Conservation (phyloP, 2,888 invertebrate species). For the Pterostichus madidus region DNA sequence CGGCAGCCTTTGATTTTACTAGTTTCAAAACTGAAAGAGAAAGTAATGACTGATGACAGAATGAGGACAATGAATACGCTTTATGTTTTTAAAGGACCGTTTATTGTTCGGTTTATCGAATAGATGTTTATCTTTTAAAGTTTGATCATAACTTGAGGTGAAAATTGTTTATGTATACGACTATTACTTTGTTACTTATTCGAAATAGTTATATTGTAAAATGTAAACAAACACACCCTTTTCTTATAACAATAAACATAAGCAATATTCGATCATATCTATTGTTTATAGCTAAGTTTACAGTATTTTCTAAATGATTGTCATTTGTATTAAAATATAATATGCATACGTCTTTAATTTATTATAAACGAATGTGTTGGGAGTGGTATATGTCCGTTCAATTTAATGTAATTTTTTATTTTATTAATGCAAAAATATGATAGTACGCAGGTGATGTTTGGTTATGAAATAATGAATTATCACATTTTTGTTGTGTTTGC, state of each 20-base stretch:
- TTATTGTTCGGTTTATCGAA: conserved; percentile 10
- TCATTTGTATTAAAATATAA: too few species aligned
- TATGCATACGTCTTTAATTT: too few species aligned
- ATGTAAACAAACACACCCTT: conserved; percentile 55
- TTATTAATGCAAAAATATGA: not conserved
- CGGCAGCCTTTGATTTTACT: not conserved
- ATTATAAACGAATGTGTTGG: too few species aligned
- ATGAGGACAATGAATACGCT: conserved; percentile 42
- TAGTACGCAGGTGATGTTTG: not conserved
- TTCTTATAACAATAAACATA: conserved; percentile 26
- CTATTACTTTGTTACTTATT: not conserved
- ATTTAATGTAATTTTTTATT: not conserved
- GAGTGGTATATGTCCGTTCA: too few species aligned
- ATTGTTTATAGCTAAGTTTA: too few species aligned
- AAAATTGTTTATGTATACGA: not conserved
- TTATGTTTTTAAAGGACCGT: conserved; percentile 26
- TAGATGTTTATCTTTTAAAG: conserved; percentile 14
- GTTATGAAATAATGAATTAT: conserved; percentile 1
- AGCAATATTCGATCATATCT: too few species aligned
- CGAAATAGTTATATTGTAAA: conserved; percentile 21
- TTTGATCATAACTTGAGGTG: not conserved
- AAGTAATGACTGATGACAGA: conserved; percentile 45
- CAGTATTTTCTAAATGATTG: too few species aligned
- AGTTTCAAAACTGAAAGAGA: conserved; percentile 20
- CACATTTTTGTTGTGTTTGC: not conserved